Evolutionary conservation across 2,888 invertebrate genomes (phyloP).

Genomic region (Ommatoiulus sabulosus): DNA sequence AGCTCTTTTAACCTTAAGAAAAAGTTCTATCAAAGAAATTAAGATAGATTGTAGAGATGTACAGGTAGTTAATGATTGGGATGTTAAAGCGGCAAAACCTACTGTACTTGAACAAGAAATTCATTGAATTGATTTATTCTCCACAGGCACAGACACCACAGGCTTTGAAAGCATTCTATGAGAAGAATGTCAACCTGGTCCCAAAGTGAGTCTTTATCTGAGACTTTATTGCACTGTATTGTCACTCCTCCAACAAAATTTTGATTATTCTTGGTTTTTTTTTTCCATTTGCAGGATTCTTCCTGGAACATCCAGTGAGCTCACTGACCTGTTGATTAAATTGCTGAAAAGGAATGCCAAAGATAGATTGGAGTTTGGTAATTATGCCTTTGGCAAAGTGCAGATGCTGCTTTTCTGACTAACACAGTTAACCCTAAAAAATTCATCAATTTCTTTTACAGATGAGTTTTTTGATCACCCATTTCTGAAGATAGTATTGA

Average conservation of each 20-base stretch:
- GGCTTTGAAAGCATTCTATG: conserved; percentile 96
- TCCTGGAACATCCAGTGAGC: conserved; percentile 87
- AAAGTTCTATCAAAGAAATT: neutral
- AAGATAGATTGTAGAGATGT: too few relatives aligned
- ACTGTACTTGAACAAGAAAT: neutral
- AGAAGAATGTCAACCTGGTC: conserved; percentile 89
- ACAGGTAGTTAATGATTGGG: too few relatives aligned
- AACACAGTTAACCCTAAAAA: too few relatives aligned
- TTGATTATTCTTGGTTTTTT: neutral
- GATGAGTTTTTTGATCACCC: conserved; percentile 94
- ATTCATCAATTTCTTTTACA: conserved; percentile 63
- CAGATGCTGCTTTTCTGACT: neutral
- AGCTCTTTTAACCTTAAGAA: neutral
- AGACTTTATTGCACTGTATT: neutral
- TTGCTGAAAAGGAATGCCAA: conserved; percentile 88
- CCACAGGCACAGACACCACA: conserved; percentile 90
- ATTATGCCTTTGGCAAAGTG: neutral
- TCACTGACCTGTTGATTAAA: conserved; percentile 86
- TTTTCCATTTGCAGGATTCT: conserved; percentile 79
- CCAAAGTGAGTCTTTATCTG: conserved; percentile 82
- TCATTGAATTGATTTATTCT: conserved; percentile 68
- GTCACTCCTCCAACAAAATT: neutral
- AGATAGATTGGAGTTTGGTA: conserved; percentile 93
- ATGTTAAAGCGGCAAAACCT: neutral
- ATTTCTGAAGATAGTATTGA: conserved; percentile 72